These are phyloP conservation scores for Drosophila greeni DNA, from an alignment of 2,888 invertebrate species.

Conservation along the genomic window DNA sequence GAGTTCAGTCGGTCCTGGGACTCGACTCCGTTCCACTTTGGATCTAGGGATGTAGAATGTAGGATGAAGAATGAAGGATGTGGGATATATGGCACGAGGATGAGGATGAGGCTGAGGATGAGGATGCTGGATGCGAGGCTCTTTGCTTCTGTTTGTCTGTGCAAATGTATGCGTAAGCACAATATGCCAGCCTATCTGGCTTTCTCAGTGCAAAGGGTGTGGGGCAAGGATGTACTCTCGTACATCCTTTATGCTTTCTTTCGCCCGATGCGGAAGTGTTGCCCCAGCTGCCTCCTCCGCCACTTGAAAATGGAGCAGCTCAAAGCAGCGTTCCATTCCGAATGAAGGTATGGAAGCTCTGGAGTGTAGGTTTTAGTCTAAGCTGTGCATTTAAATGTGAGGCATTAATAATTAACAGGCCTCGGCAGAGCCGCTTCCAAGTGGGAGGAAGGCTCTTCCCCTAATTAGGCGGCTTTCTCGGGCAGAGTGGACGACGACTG, in stretches of 20 bases:
- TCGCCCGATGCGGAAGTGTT: slow-evolving; percentile 69
- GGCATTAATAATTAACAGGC: slow-evolving; percentile 72
- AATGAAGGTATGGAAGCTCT: slow-evolving; percentile 39
- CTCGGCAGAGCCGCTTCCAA: slow-evolving; percentile 14
- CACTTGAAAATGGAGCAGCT: slow-evolving; percentile 67
- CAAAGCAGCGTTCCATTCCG: slow-evolving; percentile 56
- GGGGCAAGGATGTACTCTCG: slow-evolving; percentile 13
- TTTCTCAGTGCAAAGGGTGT: slow-evolving; percentile 20
- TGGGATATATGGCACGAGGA: background rate
- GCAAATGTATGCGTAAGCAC: slow-evolving; percentile 69
- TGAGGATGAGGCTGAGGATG: too few species aligned
- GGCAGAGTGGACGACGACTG: slow-evolving; percentile 6
- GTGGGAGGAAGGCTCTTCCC: slow-evolving; percentile 13
- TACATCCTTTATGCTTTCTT: slow-evolving; percentile 59
- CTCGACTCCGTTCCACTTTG: slow-evolving; percentile 63
- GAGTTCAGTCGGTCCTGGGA: slow-evolving; percentile 63
- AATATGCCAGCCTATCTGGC: slow-evolving; percentile 60
- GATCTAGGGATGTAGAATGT: slow-evolving; percentile 17
- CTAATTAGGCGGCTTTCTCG: slow-evolving; percentile 29
- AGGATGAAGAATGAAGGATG: slow-evolving; percentile 26
- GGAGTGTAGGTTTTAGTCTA: slow-evolving; percentile 48
- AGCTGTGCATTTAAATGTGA: slow-evolving; percentile 70
- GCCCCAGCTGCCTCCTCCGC: slow-evolving; percentile 49
- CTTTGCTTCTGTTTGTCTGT: slow-evolving; percentile 66
- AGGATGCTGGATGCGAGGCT: slow-evolving; percentile 31